These are phyloP conservation scores for Formica aserva DNA, from an alignment of 2,888 invertebrate genomes.

Conservation along the genomic window DNA sequence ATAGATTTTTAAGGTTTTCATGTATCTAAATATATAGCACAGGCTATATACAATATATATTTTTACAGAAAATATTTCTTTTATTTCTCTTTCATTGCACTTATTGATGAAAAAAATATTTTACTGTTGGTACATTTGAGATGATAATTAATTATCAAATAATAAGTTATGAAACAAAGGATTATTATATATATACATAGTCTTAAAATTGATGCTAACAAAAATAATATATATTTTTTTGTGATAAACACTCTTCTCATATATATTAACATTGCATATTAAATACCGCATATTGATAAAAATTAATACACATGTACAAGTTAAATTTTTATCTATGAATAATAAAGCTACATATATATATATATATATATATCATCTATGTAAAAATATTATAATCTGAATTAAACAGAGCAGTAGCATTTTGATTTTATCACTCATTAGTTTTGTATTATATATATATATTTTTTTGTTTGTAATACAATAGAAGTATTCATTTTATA, in stretches of 20 bases:
- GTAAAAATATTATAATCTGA: neutral
- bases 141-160: conserved; percentile 13
- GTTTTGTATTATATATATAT: neutral
- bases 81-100: neutral
- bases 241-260: neutral
- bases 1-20: conserved; percentile 61
- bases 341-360: neutral
- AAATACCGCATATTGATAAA: neutral
- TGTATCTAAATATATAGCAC: conserved; percentile 29
- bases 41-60: neutral
- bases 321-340: neutral
- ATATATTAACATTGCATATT: neutral
- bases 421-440: neutral
- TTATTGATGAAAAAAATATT: conserved; percentile 6
- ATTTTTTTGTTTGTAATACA: conserved; percentile 5
- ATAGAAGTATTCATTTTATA: conserved; percentile 57
- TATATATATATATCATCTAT: neutral
- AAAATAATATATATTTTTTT: neutral
- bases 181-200: neutral
- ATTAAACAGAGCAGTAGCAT: neutral
- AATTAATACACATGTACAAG: neutral
- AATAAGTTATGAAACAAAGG: conserved; percentile 16
- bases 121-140: neutral
- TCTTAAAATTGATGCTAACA: neutral
- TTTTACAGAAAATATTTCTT: conserved; percentile 1